Base-by-base conservation (phyloP, 2,888 invertebrate species). In the Panorpa germanica region DNA sequence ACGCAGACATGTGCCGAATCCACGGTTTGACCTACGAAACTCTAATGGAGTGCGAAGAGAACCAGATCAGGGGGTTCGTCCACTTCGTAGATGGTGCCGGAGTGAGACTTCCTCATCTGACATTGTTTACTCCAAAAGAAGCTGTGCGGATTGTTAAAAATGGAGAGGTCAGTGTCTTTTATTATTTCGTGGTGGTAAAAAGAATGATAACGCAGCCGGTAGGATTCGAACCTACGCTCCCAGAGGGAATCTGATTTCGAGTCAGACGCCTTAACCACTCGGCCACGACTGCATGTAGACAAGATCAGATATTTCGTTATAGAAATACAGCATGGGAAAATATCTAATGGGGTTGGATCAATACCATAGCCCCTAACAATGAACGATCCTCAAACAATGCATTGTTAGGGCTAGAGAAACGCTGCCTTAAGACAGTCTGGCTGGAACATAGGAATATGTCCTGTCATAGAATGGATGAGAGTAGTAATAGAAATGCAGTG, bases 91-190 rank as follows among this genome's bases (percentile, higher is more conserved):
- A 82, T 44, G 74, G 77, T 15, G 62, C 63, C 34, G 74, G 76
- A 1, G 72, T 78, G 36, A 70, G 73, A 39, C 72, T 80, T 40
- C 68, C 77, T 0, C 73, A 76, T 43, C 55, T 81, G 29, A 77
- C 78, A 0, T 57, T 80, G 5, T 78, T 80, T 53, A 74, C 77
- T 3, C 80, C 76, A 4, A 71, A 65, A 38, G 80, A 78, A 47
- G 75, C 78, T 19, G 74, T 77, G 12, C 63, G 77, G 41, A 77
- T 80, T 38, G 77, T 76, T 4, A 78, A 77, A 50, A 78, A 80
- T 46, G 76, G 76, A 46, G 77, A 80, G 66, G 77, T 76, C 46
- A 48, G 40, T 34, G 9, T 21, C 12, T 34, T 14, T 8, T 28
- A 10, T 7, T 20, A 30, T 25, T 13, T 13, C 12, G 20, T 18